Conservation (phyloP, 2,113 vertebrate genomes). For the Ctenomys sociabilis region DNA sequence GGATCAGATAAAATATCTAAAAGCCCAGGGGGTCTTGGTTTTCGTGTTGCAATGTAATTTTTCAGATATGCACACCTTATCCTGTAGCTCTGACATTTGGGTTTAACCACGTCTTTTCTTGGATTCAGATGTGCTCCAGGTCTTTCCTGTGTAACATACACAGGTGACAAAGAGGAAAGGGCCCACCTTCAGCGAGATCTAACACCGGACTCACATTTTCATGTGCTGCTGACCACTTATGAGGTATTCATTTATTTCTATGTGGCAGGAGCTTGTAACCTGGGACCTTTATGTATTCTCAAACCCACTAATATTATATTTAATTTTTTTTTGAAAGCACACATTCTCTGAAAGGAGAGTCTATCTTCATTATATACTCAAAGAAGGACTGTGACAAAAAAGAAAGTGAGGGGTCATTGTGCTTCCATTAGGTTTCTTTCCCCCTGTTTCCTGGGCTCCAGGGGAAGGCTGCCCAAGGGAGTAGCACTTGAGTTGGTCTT, state of each 20-base stretch:
- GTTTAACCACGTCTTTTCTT: slow-evolving; percentile 56
- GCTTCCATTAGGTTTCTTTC: not conserved
- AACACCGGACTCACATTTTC: slow-evolving; percentile 78
- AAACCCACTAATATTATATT: not conserved
- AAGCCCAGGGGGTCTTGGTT: not conserved
- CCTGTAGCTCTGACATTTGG: not conserved
- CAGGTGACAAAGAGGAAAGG: slow-evolving; percentile 91
- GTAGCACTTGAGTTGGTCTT: not conserved
- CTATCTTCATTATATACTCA: not conserved
- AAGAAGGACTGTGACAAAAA: not conserved
- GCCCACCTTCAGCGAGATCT: slow-evolving; percentile 86
- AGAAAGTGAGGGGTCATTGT: not conserved
- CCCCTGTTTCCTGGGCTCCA: not conserved
- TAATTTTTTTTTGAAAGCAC: not conserved
- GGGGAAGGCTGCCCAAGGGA: not conserved
- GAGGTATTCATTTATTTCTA: slow-evolving; percentile 85
- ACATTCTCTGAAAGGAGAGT: not conserved
- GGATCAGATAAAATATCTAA: not conserved
- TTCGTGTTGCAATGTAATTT: not conserved
- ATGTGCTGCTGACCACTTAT: slow-evolving; percentile 92
- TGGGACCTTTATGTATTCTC: not conserved
- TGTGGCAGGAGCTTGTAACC: not conserved
- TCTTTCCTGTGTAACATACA: slow-evolving; percentile 89
- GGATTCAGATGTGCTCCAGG: slow-evolving; percentile 89
- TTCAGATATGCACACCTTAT: not conserved